Percentiles rank a stretch among this genome's conserved stretches.
Evolutionary conservation across 2,113 vertebrate species (phyloP).

Genomic region (Pelmatolapia mariae): DNA sequence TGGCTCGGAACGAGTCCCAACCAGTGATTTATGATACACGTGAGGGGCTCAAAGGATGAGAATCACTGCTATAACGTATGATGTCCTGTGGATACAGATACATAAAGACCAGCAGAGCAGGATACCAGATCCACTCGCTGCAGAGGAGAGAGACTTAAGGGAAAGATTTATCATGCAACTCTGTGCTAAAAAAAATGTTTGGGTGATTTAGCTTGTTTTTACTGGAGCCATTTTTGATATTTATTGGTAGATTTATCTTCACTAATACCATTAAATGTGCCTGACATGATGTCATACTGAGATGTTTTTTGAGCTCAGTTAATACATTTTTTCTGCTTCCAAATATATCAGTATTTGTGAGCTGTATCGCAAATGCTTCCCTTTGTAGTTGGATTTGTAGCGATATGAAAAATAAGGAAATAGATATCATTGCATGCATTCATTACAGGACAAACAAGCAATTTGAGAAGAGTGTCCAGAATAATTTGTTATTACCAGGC

Average conservation of each 20-base stretch:
- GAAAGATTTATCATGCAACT: slow-evolving; percentile 16
- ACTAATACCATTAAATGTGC: not conserved
- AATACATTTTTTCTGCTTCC: not conserved
- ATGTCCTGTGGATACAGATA: not conserved
- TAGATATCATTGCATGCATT: not conserved
- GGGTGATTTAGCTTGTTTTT: slow-evolving; percentile 9
- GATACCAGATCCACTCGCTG: not conserved
- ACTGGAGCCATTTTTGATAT: slow-evolving; percentile 8
- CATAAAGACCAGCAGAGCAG: slow-evolving; percentile 7
- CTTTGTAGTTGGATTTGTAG: not conserved
- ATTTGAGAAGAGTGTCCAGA: not conserved
- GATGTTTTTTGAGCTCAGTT: not conserved
- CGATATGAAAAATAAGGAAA: not conserved
- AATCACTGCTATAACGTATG: not conserved
- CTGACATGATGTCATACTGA: not conserved
- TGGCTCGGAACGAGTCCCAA: not conserved
- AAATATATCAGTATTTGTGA: not conserved
- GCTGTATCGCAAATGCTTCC: not conserved
- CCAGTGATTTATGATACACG: not conserved
- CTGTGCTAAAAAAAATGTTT: not conserved
- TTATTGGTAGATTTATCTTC: slow-evolving; percentile 4
- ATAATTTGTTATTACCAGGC: not conserved
- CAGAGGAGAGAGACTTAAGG: slow-evolving; percentile 11
- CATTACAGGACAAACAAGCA: not conserved
- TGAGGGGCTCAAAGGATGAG: not conserved